Conservation (phyloP, 2,113 vertebrate genomes). For the Nothobranchius furzeri region DNA sequence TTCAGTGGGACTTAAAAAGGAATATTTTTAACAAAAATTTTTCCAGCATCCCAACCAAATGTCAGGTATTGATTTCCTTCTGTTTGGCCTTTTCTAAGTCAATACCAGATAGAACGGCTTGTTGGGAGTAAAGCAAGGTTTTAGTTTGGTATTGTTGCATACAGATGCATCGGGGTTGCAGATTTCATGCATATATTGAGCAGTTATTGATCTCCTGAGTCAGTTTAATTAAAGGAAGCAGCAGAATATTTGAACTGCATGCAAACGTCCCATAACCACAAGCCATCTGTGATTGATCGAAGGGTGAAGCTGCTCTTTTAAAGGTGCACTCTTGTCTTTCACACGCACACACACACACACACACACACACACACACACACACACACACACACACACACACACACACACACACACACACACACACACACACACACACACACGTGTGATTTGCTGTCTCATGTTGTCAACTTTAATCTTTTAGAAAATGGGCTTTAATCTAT, state of each 20-base stretch:
- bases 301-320: slow-evolving; percentile 22
- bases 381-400: slow-evolving; percentile 4
- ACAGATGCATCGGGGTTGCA: slow-evolving; percentile 9
- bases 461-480: too few relatives aligned
- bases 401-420: slow-evolving; percentile 4
- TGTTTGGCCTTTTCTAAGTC: slow-evolving; percentile 18
- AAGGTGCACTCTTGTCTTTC: slow-evolving; percentile 42
- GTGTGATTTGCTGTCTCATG: too few relatives aligned
- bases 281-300: slow-evolving; percentile 2
- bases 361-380: neutral
- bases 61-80: slow-evolving; percentile 30
- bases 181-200: slow-evolving; percentile 32
- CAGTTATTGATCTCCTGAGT: slow-evolving; percentile 48
- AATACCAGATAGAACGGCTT: slow-evolving; percentile 8
- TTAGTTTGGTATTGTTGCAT: neutral
- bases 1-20: neutral
- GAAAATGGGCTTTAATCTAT: too few relatives aligned
- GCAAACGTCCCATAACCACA: slow-evolving; percentile 22
- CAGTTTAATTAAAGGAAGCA: slow-evolving; percentile 13
- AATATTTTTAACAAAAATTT: slow-evolving; percentile 7
- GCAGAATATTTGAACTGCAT: slow-evolving; percentile 10
- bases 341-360: slow-evolving; percentile 8
- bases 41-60: neutral
- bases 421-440: slow-evolving; percentile 4
- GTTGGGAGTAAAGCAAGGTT: neutral